Conservation (phyloP, 2,113 vertebrate genomes). For the Tamias sibiricus region DNA sequence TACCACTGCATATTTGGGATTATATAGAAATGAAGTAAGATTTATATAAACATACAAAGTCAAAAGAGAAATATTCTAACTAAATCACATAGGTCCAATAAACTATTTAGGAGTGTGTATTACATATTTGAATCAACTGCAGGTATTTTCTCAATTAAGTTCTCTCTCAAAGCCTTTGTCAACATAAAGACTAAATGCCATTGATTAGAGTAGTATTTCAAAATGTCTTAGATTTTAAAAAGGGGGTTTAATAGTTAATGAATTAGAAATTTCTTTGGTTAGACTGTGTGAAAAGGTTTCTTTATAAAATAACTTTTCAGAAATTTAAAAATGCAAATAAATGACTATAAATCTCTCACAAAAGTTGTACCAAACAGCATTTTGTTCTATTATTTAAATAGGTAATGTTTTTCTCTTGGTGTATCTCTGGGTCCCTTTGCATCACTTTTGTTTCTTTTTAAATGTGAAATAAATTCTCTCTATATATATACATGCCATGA, state of each 20-base stretch:
- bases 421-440: not conserved
- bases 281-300: not conserved
- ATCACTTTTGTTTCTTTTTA: constrained; percentile 36
- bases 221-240: constrained; percentile 33
- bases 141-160: not conserved
- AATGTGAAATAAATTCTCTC: not conserved
- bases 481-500: not conserved
- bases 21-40: not conserved
- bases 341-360: not conserved
- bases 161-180: not conserved
- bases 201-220: constrained; percentile 11
- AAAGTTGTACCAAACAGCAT: not conserved
- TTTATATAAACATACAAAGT: not conserved
- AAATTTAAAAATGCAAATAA: constrained; percentile 38
- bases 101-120: not conserved
- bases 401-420: not conserved
- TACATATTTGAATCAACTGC: not conserved
- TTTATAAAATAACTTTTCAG: constrained; percentile 11
- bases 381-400: not conserved
- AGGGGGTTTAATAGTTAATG: not conserved
- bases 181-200: not conserved
- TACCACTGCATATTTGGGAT: not conserved
- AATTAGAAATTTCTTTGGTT: not conserved
- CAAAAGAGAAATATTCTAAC: not conserved
- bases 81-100: not conserved